Base-by-base conservation (phyloP, 2,797 vertebrate genomes). In the Xiphorhynchus erythropygius region DNA sequence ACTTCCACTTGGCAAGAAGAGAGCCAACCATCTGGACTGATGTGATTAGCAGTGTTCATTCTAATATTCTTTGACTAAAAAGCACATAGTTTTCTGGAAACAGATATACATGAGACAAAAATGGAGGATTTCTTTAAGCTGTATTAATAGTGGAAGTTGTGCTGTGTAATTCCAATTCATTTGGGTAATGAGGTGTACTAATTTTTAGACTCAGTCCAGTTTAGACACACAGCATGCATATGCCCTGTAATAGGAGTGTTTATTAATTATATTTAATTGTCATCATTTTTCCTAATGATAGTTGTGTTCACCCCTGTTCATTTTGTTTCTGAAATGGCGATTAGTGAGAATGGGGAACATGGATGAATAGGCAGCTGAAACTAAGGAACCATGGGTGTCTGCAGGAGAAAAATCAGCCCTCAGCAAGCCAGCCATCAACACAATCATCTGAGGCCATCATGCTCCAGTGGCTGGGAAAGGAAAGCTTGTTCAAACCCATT, bases 261-360 rank as follows among this genome's bases (percentile, higher is more conserved):
- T 97, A 97, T 97, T 97, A 96, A 97, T 96, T 96, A 91, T 95
- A 78, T 95, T 96, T 97, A 96, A 96, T 96, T 94, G 90, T 95
- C 87, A 82, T 94, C 23, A 0, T 92, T 96, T 96, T 96, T 96
- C 84, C 84, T 97, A 94, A 95, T 94, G 94, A 94, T 95, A 85
- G 78, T 89, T 93, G 57, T 69, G 73, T 62, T 94, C 85, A 95
- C 75, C 63, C 21, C 63, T 25, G 22, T 85, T 93, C 92, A 92
- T 93, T 97, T 89, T 90, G 68, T 78, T 95, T 94, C 84, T 90
- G 81, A 90, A 87, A 92, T 42, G 79, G 41, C 2, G 35, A 70
- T 94, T 95, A 93, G 71, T 65, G 47, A 81, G 62, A 96, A 90
- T 4, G 3, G 63, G 13, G 70, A 95, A 68, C 35, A 59, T 86